Evolutionary conservation across 2,888 invertebrate genomes (phyloP), one percentile per base, ranked within the genome.

Genomic region (Phrixothrix hirtus): DNA sequence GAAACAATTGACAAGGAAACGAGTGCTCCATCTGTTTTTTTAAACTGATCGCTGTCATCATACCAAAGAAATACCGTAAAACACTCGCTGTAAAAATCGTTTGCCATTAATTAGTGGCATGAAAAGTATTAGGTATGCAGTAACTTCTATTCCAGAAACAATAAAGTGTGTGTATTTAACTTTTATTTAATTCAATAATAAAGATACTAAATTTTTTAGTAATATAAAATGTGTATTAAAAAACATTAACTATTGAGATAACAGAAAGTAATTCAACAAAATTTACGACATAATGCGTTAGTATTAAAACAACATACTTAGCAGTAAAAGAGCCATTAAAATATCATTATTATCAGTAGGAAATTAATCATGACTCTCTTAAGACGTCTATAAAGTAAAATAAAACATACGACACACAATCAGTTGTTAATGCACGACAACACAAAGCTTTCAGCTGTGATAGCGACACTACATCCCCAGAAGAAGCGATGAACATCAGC

Each of bases 361-460:
- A 66, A 72, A 72, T 72, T 72, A 71, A 72, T 71, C 70, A 71
- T 64, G 66, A 58, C 57, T 64, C 59, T 67, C 61, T 70, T 67
- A 68, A 69, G 62, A 58, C 61, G 53, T 54, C 68, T 62, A 69
- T 69, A 69, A 67, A 67, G 60, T 64, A 66, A 69, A 61, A 65
- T 67, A 64, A 66, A 69, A 66, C 70, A 65, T 68, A 68, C 68
- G 65, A 67, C 63, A 58, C 63, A 63, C 61, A 72, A 72, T 70
- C 68, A 68, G 47, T 49, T 69, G 66, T 52, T 52, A 71, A 74
- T 72, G 72, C 72, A 70, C 66, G 68, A 74, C 74, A 74, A 71
- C 72, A 69, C 70, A 74, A 74, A 70, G 73, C 74, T 74, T 70
- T 74, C 72, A 74, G 62, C 62, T 61, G 57, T 63, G 61, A 63